Evolutionary conservation across 2,797 vertebrate genomes (phyloP).

Genomic region (Neosilurus mollespiculum): DNA sequence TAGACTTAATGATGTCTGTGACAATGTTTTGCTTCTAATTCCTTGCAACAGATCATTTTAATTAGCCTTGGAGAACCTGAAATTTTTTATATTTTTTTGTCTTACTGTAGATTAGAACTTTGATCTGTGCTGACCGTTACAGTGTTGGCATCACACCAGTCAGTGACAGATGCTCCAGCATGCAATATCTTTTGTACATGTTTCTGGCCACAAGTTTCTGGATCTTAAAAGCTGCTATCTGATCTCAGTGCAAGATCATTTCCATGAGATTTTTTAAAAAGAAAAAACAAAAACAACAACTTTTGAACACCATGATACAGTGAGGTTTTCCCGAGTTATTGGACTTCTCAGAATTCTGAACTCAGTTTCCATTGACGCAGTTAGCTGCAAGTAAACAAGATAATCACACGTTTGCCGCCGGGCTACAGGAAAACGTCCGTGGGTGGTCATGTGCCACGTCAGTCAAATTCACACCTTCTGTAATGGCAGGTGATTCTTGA

Average conservation of each 20-base stretch:
- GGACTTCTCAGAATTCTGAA: background rate
- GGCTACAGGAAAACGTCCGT: constrained; percentile 6
- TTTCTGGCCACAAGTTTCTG: background rate
- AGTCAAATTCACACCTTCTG: background rate
- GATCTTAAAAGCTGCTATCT: background rate
- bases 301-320: background rate
- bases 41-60: background rate
- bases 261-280: too few species aligned
- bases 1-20: background rate
- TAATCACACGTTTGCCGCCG: constrained; percentile 6
- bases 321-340: background rate
- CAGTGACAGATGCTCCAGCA: too few species aligned
- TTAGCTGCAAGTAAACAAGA: constrained; percentile 25
- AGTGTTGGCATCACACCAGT: background rate
- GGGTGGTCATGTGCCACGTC: constrained; percentile 4
- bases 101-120: background rate
- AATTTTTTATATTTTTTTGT: background rate
- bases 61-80: background rate
- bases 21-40: background rate
- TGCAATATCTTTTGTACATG: background rate
- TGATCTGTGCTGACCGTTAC: too few species aligned
- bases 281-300: background rate
- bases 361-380: background rate
- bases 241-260: background rate
- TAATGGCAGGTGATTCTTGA: constrained; percentile 11